phyloP scores from a whole-genome alignment of 2,113 vertebrate species.

The Rhynchomys soricoides region DNA sequence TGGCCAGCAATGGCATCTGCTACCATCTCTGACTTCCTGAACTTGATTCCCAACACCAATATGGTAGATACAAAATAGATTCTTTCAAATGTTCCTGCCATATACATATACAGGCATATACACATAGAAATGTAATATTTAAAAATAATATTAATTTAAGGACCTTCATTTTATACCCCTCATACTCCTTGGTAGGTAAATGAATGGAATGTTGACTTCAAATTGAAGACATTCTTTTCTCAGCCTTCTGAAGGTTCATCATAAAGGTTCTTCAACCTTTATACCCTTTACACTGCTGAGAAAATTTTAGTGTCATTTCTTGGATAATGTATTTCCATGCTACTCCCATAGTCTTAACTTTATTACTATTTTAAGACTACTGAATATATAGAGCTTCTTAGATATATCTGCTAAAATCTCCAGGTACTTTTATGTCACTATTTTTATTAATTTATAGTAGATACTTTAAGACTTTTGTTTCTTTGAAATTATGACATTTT shows the following conservation, averaged over 20 bases:
- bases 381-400: background rate
- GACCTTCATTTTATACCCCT: background rate
- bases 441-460: background rate
- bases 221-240: background rate
- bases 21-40: background rate
- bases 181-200: background rate
- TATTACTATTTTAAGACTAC: background rate
- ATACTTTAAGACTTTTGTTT: background rate
- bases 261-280: background rate
- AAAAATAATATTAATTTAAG: background rate
- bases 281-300: background rate
- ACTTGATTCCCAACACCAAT: background rate
- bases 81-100: background rate
- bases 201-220: background rate
- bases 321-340: background rate
- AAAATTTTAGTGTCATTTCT: background rate
- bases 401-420: background rate
- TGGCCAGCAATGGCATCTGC: background rate
- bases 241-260: background rate
- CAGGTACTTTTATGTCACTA: background rate
- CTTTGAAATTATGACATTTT: background rate
- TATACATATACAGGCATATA: background rate
- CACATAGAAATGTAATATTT: background rate
- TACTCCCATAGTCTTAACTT: background rate
- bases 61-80: background rate